Conservation (phyloP, 2,113 vertebrate genomes). For the Lampris megalopsis region DNA sequence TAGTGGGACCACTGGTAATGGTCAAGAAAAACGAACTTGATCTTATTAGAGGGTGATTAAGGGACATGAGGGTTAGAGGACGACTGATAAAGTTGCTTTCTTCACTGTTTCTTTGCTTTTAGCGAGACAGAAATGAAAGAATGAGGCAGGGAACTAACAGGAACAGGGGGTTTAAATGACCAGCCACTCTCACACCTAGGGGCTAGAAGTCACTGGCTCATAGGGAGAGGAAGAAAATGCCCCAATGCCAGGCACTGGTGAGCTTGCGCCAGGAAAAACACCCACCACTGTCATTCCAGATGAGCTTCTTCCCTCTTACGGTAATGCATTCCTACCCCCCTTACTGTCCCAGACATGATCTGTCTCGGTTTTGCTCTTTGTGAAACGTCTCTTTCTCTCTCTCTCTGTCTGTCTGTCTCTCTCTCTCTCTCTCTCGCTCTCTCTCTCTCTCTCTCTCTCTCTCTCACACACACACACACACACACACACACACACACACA, state of each 20-base stretch:
- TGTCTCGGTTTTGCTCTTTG: not conserved
- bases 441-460: not conserved
- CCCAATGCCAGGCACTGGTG: constrained; percentile 24
- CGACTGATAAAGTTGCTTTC: constrained; percentile 21
- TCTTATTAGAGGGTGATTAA: no score
- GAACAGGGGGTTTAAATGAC: constrained; percentile 43
- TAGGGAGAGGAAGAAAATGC: constrained; percentile 19
- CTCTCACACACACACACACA: constrained; percentile 8
- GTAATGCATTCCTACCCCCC: constrained; percentile 49
- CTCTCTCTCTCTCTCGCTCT: constrained; percentile 11
- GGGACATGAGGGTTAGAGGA: not conserved
- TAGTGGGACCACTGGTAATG: no score
- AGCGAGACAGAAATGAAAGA: constrained; percentile 19
- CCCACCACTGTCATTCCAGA: constrained; percentile 59
- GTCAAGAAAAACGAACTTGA: no score
- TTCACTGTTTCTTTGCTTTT: constrained; percentile 46
- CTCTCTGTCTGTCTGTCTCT: not conserved
- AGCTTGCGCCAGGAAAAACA: constrained; percentile 42
- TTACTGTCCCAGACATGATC: constrained; percentile 28
- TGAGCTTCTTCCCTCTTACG: not conserved
- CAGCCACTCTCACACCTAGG: constrained; percentile 23
- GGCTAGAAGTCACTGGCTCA: constrained; percentile 23
- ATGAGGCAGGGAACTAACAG: constrained; percentile 32
- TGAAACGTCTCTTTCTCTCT: not conserved
- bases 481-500: constrained; percentile 15